These are phyloP conservation scores for Eufriesea mexicana DNA, from an alignment of 1,140 invertebrate genomes.

Conservation along the genomic window DNA sequence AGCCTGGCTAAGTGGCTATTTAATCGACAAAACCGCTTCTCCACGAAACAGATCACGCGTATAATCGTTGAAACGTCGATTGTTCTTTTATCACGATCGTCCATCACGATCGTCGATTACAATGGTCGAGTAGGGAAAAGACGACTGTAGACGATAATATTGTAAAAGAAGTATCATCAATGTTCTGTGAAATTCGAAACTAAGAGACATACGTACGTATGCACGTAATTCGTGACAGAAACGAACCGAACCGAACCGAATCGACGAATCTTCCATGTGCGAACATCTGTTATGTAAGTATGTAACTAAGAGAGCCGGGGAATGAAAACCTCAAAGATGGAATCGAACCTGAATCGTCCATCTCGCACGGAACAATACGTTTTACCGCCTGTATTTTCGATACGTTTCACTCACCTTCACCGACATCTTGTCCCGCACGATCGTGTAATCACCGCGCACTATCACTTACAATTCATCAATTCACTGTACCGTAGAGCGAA, in stretches of 20 bases:
- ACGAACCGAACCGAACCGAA: background rate
- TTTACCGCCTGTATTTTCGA: background rate
- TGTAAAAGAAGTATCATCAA: too few species aligned
- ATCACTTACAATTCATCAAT: conserved; percentile 65
- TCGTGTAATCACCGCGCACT: conserved; percentile 65
- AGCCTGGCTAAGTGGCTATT: too few species aligned
- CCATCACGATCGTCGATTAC: too few species aligned
- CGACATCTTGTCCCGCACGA: conserved; percentile 75
- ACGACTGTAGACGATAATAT: too few species aligned
- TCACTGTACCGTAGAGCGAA: conserved; percentile 49
- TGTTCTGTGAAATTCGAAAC: background rate
- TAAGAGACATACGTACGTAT: too few species aligned
- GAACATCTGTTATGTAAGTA: too few species aligned
- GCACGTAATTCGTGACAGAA: background rate
- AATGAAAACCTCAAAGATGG: background rate
- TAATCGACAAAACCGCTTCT: too few species aligned
- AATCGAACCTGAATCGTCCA: background rate
- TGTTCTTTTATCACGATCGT: too few species aligned
- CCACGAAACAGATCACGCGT: too few species aligned
- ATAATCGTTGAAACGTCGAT: too few species aligned
- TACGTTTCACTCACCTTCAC: conserved; percentile 75
- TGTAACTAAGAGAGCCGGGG: background rate
- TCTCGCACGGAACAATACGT: background rate
- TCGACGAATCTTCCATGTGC: too few species aligned
- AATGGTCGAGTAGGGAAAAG: too few species aligned